phyloP scores from a whole-genome alignment of 2,797 vertebrate genomes.

The Dendrocincla fuliginosa region DNA sequence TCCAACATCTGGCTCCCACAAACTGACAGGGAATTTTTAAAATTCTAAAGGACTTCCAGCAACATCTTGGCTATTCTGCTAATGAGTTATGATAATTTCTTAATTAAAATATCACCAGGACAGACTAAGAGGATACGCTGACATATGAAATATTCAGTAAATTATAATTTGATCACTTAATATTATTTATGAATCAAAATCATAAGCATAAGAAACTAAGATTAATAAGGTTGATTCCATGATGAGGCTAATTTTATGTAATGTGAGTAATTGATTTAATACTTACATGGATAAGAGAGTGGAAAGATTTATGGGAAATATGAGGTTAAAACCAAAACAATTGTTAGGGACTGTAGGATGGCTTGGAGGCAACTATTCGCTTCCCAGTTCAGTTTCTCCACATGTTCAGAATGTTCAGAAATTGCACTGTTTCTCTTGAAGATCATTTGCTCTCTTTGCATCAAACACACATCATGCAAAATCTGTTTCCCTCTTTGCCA shows the following conservation, averaged over 20 bases:
- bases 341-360: background rate
- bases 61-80: background rate
- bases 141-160: background rate
- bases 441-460: background rate
- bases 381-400: background rate
- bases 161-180: background rate
- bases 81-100: background rate
- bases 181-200: conserved; percentile 11
- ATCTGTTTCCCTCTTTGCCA: background rate
- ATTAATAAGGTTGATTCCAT: background rate
- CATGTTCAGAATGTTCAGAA: background rate
- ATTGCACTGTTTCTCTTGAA: background rate
- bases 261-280: background rate
- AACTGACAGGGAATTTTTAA: background rate
- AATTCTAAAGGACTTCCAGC: background rate
- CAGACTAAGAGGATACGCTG: background rate
- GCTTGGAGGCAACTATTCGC: background rate
- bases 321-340: background rate
- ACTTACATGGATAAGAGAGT: background rate
- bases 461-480: background rate
- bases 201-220: background rate
- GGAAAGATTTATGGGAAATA: background rate
- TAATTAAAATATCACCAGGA: background rate
- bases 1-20: background rate
- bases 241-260: background rate